These are phyloP conservation scores for Serranus cabrilla DNA, from an alignment of 2,797 vertebrate species.

Conservation along the genomic window DNA sequence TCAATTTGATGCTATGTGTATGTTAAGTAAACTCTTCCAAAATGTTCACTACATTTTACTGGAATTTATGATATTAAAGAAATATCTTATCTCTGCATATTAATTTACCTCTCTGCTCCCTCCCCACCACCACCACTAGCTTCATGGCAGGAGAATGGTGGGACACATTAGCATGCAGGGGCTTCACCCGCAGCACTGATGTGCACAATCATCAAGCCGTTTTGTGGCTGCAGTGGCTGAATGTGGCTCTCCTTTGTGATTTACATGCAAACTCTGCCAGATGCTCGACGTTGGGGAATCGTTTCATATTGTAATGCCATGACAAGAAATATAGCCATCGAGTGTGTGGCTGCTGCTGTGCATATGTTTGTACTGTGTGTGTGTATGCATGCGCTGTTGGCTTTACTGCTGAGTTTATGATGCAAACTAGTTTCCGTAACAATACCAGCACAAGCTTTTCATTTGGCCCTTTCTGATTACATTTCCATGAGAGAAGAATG, in stretches of 20 bases:
- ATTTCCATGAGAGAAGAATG: conserved; percentile 50
- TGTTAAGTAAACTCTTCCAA: conserved; percentile 35
- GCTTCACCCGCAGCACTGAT: conserved; percentile 34
- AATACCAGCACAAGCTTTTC: conserved; percentile 56
- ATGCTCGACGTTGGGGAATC: conserved; percentile 45
- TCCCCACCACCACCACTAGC: neutral
- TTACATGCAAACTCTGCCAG: conserved; percentile 66
- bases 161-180: conserved; percentile 50
- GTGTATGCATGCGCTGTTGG: conserved; percentile 18
- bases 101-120: conserved; percentile 5
- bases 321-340: conserved; percentile 47
- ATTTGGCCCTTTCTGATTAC: conserved; percentile 63
- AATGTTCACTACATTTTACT: conserved; percentile 18
- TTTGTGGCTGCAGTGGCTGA: conserved; percentile 48
- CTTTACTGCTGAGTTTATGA: conserved; percentile 57
- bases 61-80: conserved; percentile 22
- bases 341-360: conserved; percentile 37
- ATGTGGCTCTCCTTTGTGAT: conserved; percentile 60
- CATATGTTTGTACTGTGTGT: conserved; percentile 44
- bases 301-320: conserved; percentile 65
- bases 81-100: conserved; percentile 9
- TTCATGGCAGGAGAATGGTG: conserved; percentile 28
- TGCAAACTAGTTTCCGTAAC: conserved; percentile 58
- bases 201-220: conserved; percentile 49
- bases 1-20: conserved; percentile 43